Evolutionary conservation across 2,888 invertebrate species (phyloP).

Genomic region (Orchestes rusci): DNA sequence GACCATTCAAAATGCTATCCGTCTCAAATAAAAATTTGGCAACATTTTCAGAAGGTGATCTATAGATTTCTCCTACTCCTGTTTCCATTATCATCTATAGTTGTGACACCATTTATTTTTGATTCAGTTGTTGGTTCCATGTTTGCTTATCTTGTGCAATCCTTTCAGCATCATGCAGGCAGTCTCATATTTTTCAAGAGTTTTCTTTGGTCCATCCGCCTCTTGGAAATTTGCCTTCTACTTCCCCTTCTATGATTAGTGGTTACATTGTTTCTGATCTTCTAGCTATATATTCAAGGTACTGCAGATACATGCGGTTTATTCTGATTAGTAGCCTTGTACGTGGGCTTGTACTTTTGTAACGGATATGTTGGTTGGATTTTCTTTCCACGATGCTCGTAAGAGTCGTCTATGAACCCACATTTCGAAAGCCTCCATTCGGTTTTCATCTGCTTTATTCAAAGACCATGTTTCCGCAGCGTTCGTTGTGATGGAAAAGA

Average conservation of each 20-base stretch:
- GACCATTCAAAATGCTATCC: too few relatives aligned
- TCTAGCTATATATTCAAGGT: neutral
- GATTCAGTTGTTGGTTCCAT: neutral
- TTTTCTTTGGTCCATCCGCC: neutral
- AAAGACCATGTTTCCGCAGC: neutral
- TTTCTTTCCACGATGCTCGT: neutral
- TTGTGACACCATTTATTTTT: neutral
- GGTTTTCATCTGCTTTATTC: too few relatives aligned
- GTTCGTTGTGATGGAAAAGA: neutral
- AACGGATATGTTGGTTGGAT: neutral
- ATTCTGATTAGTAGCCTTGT: neutral
- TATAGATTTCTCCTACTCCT: neutral
- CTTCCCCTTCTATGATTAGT: neutral
- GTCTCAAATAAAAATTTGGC: too few relatives aligned
- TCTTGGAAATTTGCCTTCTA: neutral
- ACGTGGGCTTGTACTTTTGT: neutral
- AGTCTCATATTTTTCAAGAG: neutral
- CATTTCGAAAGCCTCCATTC: neutral
- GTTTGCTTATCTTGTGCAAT: neutral
- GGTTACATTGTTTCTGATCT: neutral
- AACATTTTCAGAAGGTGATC: too few relatives aligned
- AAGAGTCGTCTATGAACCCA: neutral
- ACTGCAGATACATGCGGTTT: too few relatives aligned
- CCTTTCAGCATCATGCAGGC: neutral
- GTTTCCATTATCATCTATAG: neutral